Conservation (phyloP, 1,140 invertebrate genomes). For the Drosophila navojoa region DNA sequence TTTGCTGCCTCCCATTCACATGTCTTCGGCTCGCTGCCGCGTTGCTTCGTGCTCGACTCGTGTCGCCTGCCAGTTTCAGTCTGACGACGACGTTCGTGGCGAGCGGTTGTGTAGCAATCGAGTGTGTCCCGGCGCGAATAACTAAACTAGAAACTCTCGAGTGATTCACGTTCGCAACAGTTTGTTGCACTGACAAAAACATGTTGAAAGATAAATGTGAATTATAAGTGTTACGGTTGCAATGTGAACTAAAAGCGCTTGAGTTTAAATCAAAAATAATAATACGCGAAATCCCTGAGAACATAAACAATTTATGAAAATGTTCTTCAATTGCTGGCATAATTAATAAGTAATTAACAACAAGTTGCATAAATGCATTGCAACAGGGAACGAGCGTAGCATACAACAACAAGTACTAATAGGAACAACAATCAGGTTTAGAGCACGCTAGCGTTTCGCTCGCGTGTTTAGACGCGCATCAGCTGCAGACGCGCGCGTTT, state of each 20-base stretch:
- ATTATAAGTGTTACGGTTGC: too few species aligned
- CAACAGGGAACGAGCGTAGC: conserved; percentile 8
- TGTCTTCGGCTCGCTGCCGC: conserved; percentile 49
- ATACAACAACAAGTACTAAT: conserved; percentile 9
- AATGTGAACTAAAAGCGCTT: background rate
- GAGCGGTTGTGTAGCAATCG: conserved; percentile 48
- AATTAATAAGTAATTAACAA: conserved; percentile 35
- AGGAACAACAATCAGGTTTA: conserved; percentile 13
- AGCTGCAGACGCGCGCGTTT: conserved; percentile 51
- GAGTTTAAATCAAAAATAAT: background rate
- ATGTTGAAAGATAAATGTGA: too few species aligned
- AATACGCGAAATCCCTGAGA: background rate
- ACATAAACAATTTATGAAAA: background rate
- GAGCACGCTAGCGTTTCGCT: conserved; percentile 25
- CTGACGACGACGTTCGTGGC: conserved; percentile 67
- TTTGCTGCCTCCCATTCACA: conserved; percentile 49
- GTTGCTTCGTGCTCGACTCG: conserved; percentile 44
- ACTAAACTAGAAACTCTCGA: conserved; percentile 11
- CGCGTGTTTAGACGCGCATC: conserved; percentile 53
- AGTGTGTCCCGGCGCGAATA: background rate
- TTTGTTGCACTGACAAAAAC: conserved; percentile 1
- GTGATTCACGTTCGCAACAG: conserved; percentile 17
- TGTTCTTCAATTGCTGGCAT: background rate
- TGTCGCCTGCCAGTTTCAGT: conserved; percentile 49
- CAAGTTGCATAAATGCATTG: conserved; percentile 40